These are phyloP conservation scores for Luperina testacea DNA, from an alignment of 2,888 invertebrate species.

Conservation along the genomic window DNA sequence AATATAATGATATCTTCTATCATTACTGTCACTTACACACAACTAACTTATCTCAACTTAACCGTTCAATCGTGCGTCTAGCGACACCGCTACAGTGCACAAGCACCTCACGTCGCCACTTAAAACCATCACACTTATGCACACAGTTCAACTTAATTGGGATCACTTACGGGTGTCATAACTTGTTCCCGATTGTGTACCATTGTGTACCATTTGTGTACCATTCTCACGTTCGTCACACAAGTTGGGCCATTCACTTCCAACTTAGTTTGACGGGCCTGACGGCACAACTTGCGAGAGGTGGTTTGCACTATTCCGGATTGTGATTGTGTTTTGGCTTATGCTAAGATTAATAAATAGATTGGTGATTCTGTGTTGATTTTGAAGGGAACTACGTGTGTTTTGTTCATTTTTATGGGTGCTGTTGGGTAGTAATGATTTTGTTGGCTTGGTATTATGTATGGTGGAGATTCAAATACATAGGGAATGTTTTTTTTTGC, in stretches of 20 bases:
- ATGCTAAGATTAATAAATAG: constrained; percentile 48
- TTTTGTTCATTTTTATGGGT: constrained; percentile 7
- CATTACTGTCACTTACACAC: background rate
- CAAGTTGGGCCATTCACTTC: constrained; percentile 37
- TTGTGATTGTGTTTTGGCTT: constrained; percentile 50
- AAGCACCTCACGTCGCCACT: constrained; percentile 52
- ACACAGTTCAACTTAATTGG: constrained; percentile 56
- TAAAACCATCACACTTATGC: constrained; percentile 54
- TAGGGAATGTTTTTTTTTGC: background rate
- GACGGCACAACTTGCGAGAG: constrained; percentile 37
- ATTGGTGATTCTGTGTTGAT: constrained; percentile 36
- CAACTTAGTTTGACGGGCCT: constrained; percentile 46
- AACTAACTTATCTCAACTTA: background rate
- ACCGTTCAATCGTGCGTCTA: constrained; percentile 23
- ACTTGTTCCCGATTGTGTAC: constrained; percentile 55
- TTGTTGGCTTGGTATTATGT: background rate
- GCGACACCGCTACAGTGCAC: constrained; percentile 28
- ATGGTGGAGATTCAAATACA: background rate
- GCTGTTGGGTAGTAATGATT: background rate
- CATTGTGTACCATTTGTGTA: constrained; percentile 50
- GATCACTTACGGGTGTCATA: constrained; percentile 63
- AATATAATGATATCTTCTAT: background rate
- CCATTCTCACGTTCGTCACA: constrained; percentile 59
- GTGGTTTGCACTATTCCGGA: constrained; percentile 26
- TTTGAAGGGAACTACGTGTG: background rate